Evolutionary conservation across 64 coral and sea anemone genomes (phyloP).

Genomic region (Hydrozoanthus tunicans): DNA sequence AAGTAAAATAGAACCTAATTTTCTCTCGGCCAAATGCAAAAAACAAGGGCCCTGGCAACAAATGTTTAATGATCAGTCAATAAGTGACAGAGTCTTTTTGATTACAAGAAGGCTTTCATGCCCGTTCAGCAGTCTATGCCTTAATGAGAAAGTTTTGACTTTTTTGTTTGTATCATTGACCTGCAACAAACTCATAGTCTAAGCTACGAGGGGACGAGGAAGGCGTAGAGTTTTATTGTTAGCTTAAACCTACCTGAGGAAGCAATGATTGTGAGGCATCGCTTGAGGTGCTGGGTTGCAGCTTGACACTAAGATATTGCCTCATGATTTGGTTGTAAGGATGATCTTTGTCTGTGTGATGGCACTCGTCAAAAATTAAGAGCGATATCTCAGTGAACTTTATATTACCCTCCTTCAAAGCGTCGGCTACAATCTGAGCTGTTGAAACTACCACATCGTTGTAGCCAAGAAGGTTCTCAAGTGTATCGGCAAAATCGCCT

Average conservation of each 20-base stretch:
- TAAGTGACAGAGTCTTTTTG: too few relatives aligned
- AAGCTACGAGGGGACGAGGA: neutral
- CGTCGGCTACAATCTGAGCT: slow-evolving; percentile 50
- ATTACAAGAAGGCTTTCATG: too few relatives aligned
- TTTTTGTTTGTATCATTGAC: too few relatives aligned
- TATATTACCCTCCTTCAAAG: neutral
- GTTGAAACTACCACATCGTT: slow-evolving; percentile 51
- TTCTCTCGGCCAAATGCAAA: too few relatives aligned
- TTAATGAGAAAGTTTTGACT: too few relatives aligned
- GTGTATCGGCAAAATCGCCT: neutral
- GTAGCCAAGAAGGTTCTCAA: neutral
- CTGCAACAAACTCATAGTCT: too few relatives aligned
- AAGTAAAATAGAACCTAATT: too few relatives aligned
- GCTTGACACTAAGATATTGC: slow-evolving; percentile 47
- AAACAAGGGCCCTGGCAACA: too few relatives aligned
- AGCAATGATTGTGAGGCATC: neutral
- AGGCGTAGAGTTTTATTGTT: too few relatives aligned
- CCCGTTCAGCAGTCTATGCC: too few relatives aligned
- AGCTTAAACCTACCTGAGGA: neutral
- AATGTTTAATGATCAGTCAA: too few relatives aligned
- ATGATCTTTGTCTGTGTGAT: slow-evolving; percentile 72
- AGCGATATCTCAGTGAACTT: slow-evolving; percentile 53
- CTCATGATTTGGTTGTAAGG: slow-evolving; percentile 88
- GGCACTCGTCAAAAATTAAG: slow-evolving; percentile 79
- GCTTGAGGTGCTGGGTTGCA: slow-evolving; percentile 1